Percentiles rank a stretch among this genome's conserved stretches.
These are phyloP conservation scores for Aldrovandia affinis DNA, from an alignment of 2,797 vertebrate genomes.

Conservation along the genomic window DNA sequence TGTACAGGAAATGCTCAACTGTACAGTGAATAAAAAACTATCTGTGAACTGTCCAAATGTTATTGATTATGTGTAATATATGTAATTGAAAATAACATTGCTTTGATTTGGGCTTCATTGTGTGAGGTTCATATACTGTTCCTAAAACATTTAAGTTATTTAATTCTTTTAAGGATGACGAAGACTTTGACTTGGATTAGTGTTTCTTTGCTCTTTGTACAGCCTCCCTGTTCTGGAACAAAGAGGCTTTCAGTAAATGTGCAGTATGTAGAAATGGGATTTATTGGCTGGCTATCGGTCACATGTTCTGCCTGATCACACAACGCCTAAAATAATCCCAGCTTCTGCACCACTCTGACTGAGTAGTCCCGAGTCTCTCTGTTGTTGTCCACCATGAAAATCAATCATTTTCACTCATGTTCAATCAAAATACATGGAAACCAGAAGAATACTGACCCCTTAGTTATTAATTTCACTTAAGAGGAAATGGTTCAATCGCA, in stretches of 20 bases:
- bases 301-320: not conserved
- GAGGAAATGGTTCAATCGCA: too few species aligned
- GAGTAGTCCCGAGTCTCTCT: not conserved
- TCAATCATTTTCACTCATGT: too few species aligned
- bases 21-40: not conserved
- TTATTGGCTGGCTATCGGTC: slow-evolving; percentile 24
- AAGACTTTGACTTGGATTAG: slow-evolving; percentile 25
- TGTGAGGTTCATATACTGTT: not conserved
- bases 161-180: slow-evolving; percentile 23
- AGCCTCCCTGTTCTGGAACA: slow-evolving; percentile 32
- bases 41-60: not conserved
- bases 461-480: too few species aligned
- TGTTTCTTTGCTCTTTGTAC: not conserved
- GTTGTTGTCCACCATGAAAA: too few species aligned
- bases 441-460: too few species aligned
- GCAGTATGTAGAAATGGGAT: slow-evolving; percentile 33
- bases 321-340: not conserved
- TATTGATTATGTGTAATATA: not conserved
- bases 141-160: not conserved
- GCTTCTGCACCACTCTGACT: too few species aligned
- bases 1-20: not conserved
- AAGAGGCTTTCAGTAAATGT: slow-evolving; percentile 23
- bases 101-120: not conserved
- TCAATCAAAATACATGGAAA: too few species aligned
- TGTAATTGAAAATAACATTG: not conserved